Conservation (phyloP, 2,113 vertebrate genomes). For the Eonycteris spelaea region DNA sequence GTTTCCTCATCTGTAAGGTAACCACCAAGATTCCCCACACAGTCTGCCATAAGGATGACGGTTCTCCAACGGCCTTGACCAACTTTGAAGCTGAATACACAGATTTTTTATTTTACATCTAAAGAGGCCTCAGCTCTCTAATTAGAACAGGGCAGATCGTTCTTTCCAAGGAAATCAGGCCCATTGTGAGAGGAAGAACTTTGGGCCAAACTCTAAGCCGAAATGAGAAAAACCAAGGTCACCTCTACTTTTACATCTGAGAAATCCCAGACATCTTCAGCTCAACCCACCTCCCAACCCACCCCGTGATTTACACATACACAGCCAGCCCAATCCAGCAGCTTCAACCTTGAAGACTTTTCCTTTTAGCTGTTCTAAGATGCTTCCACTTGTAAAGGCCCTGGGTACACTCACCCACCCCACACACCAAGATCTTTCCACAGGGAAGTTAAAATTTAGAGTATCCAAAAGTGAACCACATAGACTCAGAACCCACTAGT, state of each 20-base stretch:
- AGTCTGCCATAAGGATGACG: rapidly evolving
- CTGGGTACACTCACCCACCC: not conserved
- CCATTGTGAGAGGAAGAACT: not conserved
- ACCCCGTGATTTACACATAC: not conserved
- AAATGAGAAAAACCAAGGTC: not conserved
- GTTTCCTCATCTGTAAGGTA: not conserved
- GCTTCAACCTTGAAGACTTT: not conserved
- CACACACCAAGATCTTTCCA: not conserved
- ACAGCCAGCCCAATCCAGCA: not conserved
- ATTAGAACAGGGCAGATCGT: not conserved
- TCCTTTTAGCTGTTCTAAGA: not conserved
- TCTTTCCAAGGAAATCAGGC: constrained; percentile 5
- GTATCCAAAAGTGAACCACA: not conserved
- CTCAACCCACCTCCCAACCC: not conserved
- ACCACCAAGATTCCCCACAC: not conserved
- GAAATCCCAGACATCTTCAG: not conserved
- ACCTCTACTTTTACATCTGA: not conserved
- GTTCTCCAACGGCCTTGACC: not conserved
- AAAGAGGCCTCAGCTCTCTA: not conserved
- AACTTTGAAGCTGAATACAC: not conserved
- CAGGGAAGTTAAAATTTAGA: not conserved
- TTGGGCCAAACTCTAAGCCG: not conserved
- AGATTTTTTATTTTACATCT: not conserved
- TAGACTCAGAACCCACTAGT: not conserved
- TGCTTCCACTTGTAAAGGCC: not conserved